Conservation (phyloP, 1,140 invertebrate species). For the Anastrepha obliqua region DNA sequence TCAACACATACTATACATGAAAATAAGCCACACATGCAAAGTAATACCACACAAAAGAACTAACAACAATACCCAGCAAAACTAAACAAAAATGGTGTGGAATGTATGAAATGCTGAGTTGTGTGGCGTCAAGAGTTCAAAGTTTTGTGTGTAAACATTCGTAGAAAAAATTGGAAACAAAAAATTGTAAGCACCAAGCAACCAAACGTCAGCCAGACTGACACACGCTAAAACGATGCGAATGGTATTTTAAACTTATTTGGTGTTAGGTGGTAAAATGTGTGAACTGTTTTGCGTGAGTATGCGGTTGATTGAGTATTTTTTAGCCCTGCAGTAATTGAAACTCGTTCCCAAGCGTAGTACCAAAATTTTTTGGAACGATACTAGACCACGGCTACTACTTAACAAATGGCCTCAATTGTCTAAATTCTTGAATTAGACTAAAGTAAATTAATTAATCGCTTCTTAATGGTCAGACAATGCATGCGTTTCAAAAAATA, state of each 20-base stretch:
- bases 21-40: constrained; percentile 21
- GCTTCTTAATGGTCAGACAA: too few relatives aligned
- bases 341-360: not conserved
- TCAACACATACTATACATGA: not conserved
- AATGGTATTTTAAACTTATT: constrained; percentile 8
- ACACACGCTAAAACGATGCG: not conserved
- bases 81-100: not conserved
- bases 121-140: constrained; percentile 21
- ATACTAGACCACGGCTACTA: too few relatives aligned
- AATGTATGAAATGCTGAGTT: not conserved
- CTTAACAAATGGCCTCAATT: too few relatives aligned
- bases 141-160: not conserved
- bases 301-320: not conserved
- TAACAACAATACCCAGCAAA: not conserved
- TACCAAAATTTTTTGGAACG: too few relatives aligned
- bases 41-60: not conserved
- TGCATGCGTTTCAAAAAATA: too few relatives aligned
- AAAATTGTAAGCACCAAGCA: constrained; percentile 15
- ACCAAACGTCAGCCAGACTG: constrained; percentile 16
- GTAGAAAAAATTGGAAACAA: constrained; percentile 14
- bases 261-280: not conserved
- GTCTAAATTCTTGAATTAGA: too few relatives aligned
- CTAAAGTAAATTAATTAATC: too few relatives aligned
- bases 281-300: not conserved
- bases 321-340: not conserved